Percentiles rank a stretch among this genome's conserved stretches.
These are phyloP conservation scores for Stramonita haemastoma DNA, from an alignment of 2,888 invertebrate species.

Conservation along the genomic window DNA sequence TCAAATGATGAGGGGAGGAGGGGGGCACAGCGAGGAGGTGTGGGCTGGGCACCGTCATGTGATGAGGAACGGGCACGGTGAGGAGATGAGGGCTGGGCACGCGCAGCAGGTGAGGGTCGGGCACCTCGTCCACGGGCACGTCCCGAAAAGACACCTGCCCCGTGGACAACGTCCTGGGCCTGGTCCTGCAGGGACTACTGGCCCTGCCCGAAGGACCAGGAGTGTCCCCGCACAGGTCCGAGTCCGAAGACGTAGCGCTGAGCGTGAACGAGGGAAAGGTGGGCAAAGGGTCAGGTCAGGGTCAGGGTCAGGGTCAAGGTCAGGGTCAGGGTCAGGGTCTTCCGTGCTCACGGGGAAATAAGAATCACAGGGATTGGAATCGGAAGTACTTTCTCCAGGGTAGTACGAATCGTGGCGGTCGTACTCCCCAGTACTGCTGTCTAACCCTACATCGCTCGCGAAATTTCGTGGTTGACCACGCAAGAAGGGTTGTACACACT, in stretches of 20 bases:
- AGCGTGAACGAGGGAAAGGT: neutral
- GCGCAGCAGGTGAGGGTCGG: neutral
- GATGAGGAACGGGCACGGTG: slow-evolving; percentile 6
- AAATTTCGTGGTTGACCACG: slow-evolving; percentile 59
- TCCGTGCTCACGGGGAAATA: slow-evolving; percentile 25
- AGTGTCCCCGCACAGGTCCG: neutral
- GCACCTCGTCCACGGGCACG: slow-evolving; percentile 7
- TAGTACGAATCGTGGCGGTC: neutral
- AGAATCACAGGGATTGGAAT: slow-evolving; percentile 30
- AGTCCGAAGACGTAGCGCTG: slow-evolving; percentile 5
- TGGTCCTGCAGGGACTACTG: neutral
- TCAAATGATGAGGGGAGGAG: neutral
- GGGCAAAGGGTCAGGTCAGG: neutral
- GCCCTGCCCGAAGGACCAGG: neutral
- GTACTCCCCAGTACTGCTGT: slow-evolving; percentile 36
- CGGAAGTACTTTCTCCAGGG: slow-evolving; percentile 33
- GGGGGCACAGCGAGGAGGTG: neutral
- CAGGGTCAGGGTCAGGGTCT: slow-evolving; percentile 2
- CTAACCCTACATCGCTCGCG: slow-evolving; percentile 52
- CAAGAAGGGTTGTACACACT: slow-evolving; percentile 66
- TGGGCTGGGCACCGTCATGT: slow-evolving; percentile 7
- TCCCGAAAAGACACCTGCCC: neutral
- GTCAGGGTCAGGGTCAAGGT: slow-evolving; percentile 8
- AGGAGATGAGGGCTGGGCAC: neutral
- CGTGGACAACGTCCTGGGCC: slow-evolving; percentile 12